These are phyloP conservation scores for Aegotheles bennettii DNA, from an alignment of 2,113 vertebrate genomes.

Conservation along the genomic window DNA sequence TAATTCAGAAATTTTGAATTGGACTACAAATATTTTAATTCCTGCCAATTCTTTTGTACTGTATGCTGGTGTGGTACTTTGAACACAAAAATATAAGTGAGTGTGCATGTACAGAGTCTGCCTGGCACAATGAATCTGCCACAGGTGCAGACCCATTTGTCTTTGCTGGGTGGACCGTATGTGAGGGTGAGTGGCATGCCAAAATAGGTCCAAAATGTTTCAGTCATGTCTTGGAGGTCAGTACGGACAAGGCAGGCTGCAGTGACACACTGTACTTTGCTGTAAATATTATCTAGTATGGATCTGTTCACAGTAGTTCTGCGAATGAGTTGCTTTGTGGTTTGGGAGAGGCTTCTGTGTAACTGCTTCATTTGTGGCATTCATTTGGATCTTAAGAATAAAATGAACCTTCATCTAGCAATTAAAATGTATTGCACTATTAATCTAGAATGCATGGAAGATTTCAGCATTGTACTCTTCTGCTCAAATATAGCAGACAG, in stretches of 20 bases:
- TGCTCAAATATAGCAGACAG: not conserved
- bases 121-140: not conserved
- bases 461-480: not conserved
- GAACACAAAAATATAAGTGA: rapidly evolving
- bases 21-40: not conserved
- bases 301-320: not conserved
- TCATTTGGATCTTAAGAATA: not conserved
- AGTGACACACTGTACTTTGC: not conserved
- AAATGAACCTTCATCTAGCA: not conserved
- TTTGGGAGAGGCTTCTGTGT: slow-evolving; percentile 1
- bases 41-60: not conserved
- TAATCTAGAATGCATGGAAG: slow-evolving; percentile 1
- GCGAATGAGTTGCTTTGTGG: not conserved
- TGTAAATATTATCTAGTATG: not conserved
- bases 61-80: rapidly evolving
- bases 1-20: not conserved
- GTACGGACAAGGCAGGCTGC: not conserved
- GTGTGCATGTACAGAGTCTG: not conserved
- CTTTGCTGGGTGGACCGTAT: rapidly evolving
- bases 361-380: not conserved
- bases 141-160: not conserved
- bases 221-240: not conserved
- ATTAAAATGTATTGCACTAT: not conserved
- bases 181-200: rapidly evolving
- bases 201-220: not conserved